These are phyloP conservation scores for Caenorhabditis sp. DNA, from an alignment of 2,888 invertebrate species.

Conservation along the genomic window DNA sequence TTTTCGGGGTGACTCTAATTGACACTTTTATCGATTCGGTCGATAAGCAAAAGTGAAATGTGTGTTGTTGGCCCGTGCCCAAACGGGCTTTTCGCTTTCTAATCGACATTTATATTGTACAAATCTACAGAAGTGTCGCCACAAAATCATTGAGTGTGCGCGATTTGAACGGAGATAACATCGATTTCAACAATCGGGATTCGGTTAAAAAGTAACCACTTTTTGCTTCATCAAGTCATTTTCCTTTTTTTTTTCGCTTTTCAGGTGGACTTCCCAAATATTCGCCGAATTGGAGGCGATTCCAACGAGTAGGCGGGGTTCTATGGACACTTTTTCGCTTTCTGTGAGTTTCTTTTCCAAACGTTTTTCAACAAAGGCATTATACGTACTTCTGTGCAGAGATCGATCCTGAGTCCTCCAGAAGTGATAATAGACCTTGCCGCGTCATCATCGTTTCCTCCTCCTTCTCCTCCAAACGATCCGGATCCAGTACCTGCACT, in stretches of 20 bases:
- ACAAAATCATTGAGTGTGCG: constrained; percentile 64
- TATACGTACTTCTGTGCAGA: too few relatives aligned
- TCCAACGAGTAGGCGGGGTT: constrained; percentile 60
- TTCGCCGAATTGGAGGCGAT: constrained; percentile 69
- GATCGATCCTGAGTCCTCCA: constrained; percentile 5
- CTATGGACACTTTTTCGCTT: constrained; percentile 30
- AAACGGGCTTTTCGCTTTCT: too few relatives aligned
- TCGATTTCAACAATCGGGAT: constrained; percentile 65
- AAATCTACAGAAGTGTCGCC: constrained; percentile 50
- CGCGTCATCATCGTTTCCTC: too few relatives aligned
- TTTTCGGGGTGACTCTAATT: too few relatives aligned
- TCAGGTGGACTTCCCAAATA: constrained; percentile 70
- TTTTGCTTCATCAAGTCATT: background rate
- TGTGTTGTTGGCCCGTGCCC: too few relatives aligned
- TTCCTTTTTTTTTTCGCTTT: background rate
- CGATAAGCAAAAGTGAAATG: too few relatives aligned
- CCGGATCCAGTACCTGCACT: too few relatives aligned
- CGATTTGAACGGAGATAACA: constrained; percentile 64
- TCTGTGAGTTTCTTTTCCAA: background rate
- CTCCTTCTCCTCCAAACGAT: too few relatives aligned
- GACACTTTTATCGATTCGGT: constrained; percentile 7
- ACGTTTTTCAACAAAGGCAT: too few relatives aligned
- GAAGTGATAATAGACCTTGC: constrained; percentile 16
- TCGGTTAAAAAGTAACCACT: constrained; percentile 57
- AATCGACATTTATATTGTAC: constrained; percentile 28